Conservation (phyloP, 2,113 vertebrate genomes). For the Datnioides undecimradiatus region DNA sequence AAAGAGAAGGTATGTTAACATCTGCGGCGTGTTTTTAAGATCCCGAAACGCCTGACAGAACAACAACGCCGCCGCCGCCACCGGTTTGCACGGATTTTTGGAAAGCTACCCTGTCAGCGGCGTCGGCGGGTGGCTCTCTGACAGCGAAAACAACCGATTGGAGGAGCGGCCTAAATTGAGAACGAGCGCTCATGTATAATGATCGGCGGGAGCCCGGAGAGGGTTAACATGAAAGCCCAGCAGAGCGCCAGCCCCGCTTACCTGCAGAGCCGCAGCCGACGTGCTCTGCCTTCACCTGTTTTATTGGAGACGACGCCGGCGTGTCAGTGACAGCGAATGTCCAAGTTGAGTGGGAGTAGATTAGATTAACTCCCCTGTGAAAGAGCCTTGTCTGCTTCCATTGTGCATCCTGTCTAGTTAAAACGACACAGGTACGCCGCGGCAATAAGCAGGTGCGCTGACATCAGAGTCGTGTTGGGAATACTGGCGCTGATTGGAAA, state of each 20-base stretch:
- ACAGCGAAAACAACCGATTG: conserved; percentile 51
- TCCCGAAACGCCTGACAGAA: conserved; percentile 48
- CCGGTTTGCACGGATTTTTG: conserved; percentile 30
- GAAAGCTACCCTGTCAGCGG: conserved; percentile 30
- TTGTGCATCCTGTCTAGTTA: conserved; percentile 78
- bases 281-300: conserved; percentile 67
- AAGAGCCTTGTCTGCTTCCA: conserved; percentile 77
- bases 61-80: conserved; percentile 29
- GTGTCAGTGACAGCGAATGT: conserved; percentile 77
- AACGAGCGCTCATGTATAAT: conserved; percentile 67
- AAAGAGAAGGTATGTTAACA: conserved; percentile 43
- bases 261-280: conserved; percentile 53
- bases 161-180: conserved; percentile 46
- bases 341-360: conserved; percentile 76
- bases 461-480: conserved; percentile 70
- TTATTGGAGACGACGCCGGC: conserved; percentile 73
- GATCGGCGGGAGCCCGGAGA: conserved; percentile 55
- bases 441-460: conserved; percentile 74
- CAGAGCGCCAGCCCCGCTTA: conserved; percentile 67
- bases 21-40: conserved; percentile 35
- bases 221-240: conserved; percentile 74
- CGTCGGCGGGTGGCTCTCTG: conserved; percentile 15
- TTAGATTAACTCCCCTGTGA: conserved; percentile 81
- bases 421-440: conserved; percentile 66
- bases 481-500: conserved; percentile 68